Evolutionary conservation across 37 sponge, comb jelly and placozoan species (phyloP), one percentile per base, ranked within the genome.

Genomic region (Ephydatia muelleri): DNA sequence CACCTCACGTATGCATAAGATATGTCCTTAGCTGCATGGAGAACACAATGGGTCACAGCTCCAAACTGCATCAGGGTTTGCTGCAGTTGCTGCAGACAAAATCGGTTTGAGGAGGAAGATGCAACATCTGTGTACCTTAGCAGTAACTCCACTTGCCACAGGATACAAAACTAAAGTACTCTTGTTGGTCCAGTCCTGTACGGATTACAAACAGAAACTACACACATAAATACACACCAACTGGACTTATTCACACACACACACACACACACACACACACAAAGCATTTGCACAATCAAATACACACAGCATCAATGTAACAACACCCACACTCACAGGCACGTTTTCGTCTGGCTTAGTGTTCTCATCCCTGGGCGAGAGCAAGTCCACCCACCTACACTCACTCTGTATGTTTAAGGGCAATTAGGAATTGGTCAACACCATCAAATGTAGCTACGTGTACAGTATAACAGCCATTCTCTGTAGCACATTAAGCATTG

Each of bases 11-110:
- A 65, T 30, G 80, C 64, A 32, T 12, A 28, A 21, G 3, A 23
- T 25, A 28, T 14, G 19, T 36, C 64, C 11, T 57, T 78, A n/a
- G 40, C 49, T 2, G 49, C 14, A 28, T 65, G 39, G 8, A 76
- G 23, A 16, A 84, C 27, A 25, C 69, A 85, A 71, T 85, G 66
- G 6, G 85, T 40, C 36, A 85, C 34, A 0, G 2, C 33, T 12
- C 85, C 85, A 70, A 85, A 85, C 2, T 78, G 40, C 70, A 69
- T 48, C 2, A 85, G 38, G 39, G 33, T 40, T 26, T 70, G 47
- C 48, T 76, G 49, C 34, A 85, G 5, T 38, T 85, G 78, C 85
- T 85, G 39, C 25, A 29, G 30, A 40, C 12, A 70, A 22, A 68
- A n/a, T 36, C 26, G 38, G 25, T n/a, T 32, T 80, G 70, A 13